Conservation (phyloP, 1,140 invertebrate species). For the Lethocerus indicus region DNA sequence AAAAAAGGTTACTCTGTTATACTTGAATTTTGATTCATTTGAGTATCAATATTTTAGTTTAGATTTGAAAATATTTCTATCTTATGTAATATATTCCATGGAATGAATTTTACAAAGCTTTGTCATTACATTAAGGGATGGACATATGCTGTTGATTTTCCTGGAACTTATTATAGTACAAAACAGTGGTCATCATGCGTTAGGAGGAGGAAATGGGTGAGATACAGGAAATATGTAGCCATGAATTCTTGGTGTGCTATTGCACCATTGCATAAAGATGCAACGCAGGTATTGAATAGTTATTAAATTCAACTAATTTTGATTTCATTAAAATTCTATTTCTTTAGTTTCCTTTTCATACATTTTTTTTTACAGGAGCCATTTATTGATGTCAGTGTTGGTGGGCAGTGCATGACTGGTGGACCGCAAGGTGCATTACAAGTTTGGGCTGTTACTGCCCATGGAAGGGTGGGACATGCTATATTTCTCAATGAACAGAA, state of each 20-base stretch:
- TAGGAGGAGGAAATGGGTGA: slow-evolving; percentile 71
- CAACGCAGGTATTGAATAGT: slow-evolving; percentile 47
- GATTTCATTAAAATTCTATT: too few relatives aligned
- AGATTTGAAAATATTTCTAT: neutral
- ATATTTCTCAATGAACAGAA: neutral
- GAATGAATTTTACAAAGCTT: neutral
- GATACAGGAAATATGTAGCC: slow-evolving; percentile 70
- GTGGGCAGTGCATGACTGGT: slow-evolving; percentile 63
- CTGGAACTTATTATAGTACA: slow-evolving; percentile 57
- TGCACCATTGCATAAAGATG: slow-evolving; percentile 70
- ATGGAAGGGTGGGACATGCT: slow-evolving; percentile 49
- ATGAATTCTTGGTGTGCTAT: slow-evolving; percentile 85
- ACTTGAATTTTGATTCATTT: too few relatives aligned
- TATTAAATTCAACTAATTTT: too few relatives aligned
- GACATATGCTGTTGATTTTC: slow-evolving; percentile 89
- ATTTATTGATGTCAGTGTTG: slow-evolving; percentile 69
- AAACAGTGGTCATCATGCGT: slow-evolving; percentile 87
- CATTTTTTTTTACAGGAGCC: slow-evolving; percentile 34
- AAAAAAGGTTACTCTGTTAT: too few relatives aligned
- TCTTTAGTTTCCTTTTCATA: too few relatives aligned
- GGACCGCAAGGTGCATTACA: slow-evolving; percentile 48
- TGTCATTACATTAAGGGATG: slow-evolving; percentile 41
- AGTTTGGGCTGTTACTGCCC: slow-evolving; percentile 82
- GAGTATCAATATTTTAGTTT: neutral
- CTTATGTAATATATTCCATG: neutral